Percentiles rank a stretch among this genome's conserved stretches.
Evolutionary conservation across 2,113 vertebrate species (phyloP).

Genomic region (Apeltes quadracus): DNA sequence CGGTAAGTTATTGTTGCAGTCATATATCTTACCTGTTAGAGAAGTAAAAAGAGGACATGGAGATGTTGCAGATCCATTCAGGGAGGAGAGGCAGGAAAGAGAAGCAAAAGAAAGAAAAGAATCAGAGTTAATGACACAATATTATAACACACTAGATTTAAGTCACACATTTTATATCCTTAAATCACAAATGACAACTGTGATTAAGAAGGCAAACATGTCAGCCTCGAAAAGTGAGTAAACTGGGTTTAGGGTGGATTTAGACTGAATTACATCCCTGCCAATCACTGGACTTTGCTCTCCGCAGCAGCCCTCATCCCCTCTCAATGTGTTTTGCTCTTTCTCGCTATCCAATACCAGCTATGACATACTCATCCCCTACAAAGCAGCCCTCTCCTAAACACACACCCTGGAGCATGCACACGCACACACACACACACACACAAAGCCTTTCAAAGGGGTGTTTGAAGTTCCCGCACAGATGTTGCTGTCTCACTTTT

Average conservation of each 20-base stretch:
- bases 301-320: slow-evolving; percentile 28
- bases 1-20: neutral
- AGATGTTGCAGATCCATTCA: slow-evolving; percentile 34
- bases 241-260: slow-evolving; percentile 38
- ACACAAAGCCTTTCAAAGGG: slow-evolving; percentile 68
- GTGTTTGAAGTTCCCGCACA: slow-evolving; percentile 74
- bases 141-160: neutral
- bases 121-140: slow-evolving; percentile 26
- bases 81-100: slow-evolving; percentile 9
- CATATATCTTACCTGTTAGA: slow-evolving; percentile 65
- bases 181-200: slow-evolving; percentile 30
- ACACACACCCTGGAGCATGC: slow-evolving; percentile 40
- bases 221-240: neutral
- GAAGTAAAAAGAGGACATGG: neutral
- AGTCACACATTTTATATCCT: slow-evolving; percentile 17
- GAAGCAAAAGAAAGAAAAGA: slow-evolving; percentile 26
- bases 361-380: slow-evolving; percentile 47
- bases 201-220: slow-evolving; percentile 26
- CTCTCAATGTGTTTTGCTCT: slow-evolving; percentile 23
- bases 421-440: slow-evolving; percentile 24
- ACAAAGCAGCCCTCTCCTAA: slow-evolving; percentile 32
- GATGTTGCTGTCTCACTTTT: slow-evolving; percentile 63
- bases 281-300: slow-evolving; percentile 50
- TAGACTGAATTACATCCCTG: slow-evolving; percentile 40
- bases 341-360: slow-evolving; percentile 11